Conservation (phyloP, 2,797 vertebrate genomes). For the Notolabrus celidotus region DNA sequence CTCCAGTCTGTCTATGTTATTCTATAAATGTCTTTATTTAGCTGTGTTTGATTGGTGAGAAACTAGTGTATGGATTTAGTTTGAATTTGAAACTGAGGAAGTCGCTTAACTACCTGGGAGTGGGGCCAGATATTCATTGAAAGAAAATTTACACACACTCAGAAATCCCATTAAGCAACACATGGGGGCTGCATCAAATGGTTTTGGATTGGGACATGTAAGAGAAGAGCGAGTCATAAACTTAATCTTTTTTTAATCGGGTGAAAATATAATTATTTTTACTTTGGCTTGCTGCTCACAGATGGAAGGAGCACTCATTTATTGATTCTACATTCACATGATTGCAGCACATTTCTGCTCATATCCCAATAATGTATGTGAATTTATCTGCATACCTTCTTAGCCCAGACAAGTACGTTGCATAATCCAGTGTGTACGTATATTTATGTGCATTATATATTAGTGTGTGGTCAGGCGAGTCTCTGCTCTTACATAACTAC, state of each 20-base stretch:
- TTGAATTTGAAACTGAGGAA: neutral
- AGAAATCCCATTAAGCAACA: neutral
- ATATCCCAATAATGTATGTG: neutral
- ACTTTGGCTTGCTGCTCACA: no score
- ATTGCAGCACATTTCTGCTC: neutral
- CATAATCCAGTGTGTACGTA: constrained; percentile 2
- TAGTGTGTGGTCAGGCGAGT: constrained; percentile 31
- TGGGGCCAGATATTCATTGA: neutral
- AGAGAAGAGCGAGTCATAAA: neutral
- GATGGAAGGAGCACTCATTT: no score
- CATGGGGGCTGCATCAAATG: neutral
- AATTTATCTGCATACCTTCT: neutral
- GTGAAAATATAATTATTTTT: no score
- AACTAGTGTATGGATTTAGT: neutral
- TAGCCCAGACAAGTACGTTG: constrained; percentile 1
- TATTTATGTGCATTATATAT: constrained; percentile 26
- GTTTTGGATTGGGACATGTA: no score
- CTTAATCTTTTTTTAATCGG: no score
- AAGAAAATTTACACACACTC: neutral
- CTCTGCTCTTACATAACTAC: constrained; percentile 61
- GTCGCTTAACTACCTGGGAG: neutral
- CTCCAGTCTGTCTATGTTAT: no score
- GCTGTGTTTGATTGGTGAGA: neutral
- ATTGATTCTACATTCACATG: no score
- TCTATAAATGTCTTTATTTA: neutral